Evolutionary conservation across 1,140 invertebrate genomes (phyloP), one percentile per base, ranked within the genome.

Genomic region (Vanessa atalanta): DNA sequence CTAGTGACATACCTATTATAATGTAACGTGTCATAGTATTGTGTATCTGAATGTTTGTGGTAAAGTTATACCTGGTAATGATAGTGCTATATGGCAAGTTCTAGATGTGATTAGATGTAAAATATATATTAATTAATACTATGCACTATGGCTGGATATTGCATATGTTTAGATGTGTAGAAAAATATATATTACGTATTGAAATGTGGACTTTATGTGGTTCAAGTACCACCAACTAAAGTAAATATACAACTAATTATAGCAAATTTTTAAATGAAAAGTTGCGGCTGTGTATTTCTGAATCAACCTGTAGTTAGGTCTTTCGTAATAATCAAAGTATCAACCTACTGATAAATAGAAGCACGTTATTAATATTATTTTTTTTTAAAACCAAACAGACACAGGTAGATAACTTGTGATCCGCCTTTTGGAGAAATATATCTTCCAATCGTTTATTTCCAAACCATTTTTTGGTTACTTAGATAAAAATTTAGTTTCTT

Each of bases 151-250:
- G 77, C 82, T 85, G 83, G 77, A 72, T 80, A 78, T 60, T 80
- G 85, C 84, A 86, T 83, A 79, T 83, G 77, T 70, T 83, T 87
- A 84, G 83, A 73, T 23, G 66, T 65, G 77, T 88, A 89, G 88
- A 77, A 77, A 85, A 83, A 81, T 76, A 78, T 76, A 81, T 57
- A 23, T 57, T 57, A 57, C 70, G 73, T 76, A 69, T 76, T 50
- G 63, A 75, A 76, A 73, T 76, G 76, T 78, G 65, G 55, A 77
- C 63, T 68, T 78, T 78, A 78, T 79, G 65, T 72, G 68, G 73
- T 73, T 65, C 66, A 69, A 79, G 72, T 81, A 73, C 37, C 70
- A 68, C 70, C 43, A 73, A 64, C 55, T 79, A 74, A 75, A 77
- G 75, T 68, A 76, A 77, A 75, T 81, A 76, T 77, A 76, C 67